Evolutionary conservation across 2,888 invertebrate species (phyloP).

Genomic region (Meteorus cinctellus): DNA sequence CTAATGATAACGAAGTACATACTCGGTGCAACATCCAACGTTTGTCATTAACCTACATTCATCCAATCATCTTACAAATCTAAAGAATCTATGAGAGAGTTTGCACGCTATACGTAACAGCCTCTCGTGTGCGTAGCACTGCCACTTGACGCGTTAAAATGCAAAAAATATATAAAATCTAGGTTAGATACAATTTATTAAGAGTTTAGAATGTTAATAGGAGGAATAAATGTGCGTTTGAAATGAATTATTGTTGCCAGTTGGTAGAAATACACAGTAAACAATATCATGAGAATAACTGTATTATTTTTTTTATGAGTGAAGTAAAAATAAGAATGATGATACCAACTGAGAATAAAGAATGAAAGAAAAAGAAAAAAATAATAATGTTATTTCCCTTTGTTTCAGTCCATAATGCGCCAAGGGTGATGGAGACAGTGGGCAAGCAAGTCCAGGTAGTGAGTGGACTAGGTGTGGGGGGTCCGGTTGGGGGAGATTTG

Average conservation of each 20-base stretch:
- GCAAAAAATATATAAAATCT: conserved; percentile 40
- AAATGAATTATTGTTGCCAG: not conserved
- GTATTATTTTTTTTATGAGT: no score
- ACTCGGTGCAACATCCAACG: conserved; percentile 37
- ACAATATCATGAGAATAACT: conserved; percentile 34
- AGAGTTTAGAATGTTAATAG: conserved; percentile 20
- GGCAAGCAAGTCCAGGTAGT: conserved; percentile 72
- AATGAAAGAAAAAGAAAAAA: not conserved
- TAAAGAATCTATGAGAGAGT: conserved; percentile 42
- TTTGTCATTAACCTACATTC: conserved; percentile 54
- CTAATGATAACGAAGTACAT: conserved; percentile 11
- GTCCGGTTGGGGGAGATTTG: conserved; percentile 70
- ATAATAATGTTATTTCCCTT: conserved; percentile 35
- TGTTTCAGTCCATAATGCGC: conserved; percentile 70
- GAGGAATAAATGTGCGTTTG: not conserved
- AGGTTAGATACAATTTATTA: conserved; percentile 42
- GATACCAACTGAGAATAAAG: not conserved
- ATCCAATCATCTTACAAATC: conserved; percentile 50
- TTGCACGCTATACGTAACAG: conserved; percentile 44
- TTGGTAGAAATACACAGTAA: conserved; percentile 9
- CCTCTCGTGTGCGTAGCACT: conserved; percentile 44
- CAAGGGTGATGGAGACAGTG: conserved; percentile 72
- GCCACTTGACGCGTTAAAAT: conserved; percentile 31
- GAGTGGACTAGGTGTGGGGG: conserved; percentile 71
- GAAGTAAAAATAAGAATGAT: not conserved